phyloP scores from a whole-genome alignment of 1,140 invertebrate species.

The Diploscapter pachys region DNA sequence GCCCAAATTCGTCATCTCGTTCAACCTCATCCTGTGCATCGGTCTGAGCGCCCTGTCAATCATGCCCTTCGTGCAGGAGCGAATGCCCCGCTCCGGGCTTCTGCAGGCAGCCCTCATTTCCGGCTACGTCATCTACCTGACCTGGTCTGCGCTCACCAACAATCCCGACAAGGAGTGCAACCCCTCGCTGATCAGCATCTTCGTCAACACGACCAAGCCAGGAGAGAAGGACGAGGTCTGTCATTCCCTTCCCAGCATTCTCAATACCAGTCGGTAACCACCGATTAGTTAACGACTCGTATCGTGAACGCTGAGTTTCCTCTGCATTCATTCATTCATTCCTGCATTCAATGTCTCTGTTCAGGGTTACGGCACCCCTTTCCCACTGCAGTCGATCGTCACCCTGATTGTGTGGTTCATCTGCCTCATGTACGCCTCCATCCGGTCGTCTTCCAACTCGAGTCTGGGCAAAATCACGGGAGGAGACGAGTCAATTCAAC shows the following conservation, averaged over 20 bases:
- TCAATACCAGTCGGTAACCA: background rate
- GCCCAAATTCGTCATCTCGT: slow-evolving; percentile 95
- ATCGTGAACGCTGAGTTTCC: no score
- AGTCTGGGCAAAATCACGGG: slow-evolving; percentile 55
- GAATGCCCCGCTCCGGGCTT: slow-evolving; percentile 62
- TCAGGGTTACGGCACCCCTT: slow-evolving; percentile 37
- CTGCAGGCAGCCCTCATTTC: slow-evolving; percentile 84
- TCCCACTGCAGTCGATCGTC: slow-evolving; percentile 70
- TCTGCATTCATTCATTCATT: no score
- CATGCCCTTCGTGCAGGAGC: slow-evolving; percentile 67
- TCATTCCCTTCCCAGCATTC: background rate
- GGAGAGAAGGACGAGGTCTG: slow-evolving; percentile 17
- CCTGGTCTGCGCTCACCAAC: slow-evolving; percentile 94
- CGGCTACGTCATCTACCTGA: slow-evolving; percentile 88
- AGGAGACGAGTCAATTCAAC: slow-evolving; percentile 6
- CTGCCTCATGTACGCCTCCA: slow-evolving; percentile 80
- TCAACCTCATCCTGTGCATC: slow-evolving; percentile 87
- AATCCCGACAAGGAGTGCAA: slow-evolving; percentile 79
- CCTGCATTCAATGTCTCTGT: background rate
- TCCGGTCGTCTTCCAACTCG: slow-evolving; percentile 62
- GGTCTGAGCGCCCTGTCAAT: slow-evolving; percentile 81
- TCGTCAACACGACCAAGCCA: slow-evolving; percentile 63
- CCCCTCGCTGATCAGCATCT: slow-evolving; percentile 63
- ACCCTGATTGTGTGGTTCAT: slow-evolving; percentile 87
- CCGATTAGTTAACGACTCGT: no score